These are phyloP conservation scores for Sesamia inferens DNA, from an alignment of 2,888 invertebrate genomes.

Conservation along the genomic window DNA sequence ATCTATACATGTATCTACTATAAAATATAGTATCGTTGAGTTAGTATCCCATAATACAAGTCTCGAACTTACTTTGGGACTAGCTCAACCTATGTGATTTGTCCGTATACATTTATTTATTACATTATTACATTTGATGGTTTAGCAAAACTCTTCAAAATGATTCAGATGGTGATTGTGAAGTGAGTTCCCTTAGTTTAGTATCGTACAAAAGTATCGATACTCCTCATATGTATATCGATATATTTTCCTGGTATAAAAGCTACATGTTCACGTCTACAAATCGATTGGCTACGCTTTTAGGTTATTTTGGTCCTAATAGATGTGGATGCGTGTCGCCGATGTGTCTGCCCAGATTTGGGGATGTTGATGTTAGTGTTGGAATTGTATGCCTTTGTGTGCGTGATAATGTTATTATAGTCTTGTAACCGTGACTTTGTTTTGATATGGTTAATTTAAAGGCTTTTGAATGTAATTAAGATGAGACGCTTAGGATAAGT, in stretches of 20 bases:
- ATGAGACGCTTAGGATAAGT: background rate
- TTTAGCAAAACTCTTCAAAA: no score
- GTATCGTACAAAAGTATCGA: slow-evolving; percentile 6
- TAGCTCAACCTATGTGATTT: no score
- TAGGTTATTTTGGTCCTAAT: slow-evolving; percentile 54
- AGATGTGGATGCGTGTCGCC: slow-evolving; percentile 64
- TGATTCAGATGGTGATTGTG: no score
- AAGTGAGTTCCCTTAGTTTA: background rate
- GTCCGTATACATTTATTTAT: no score
- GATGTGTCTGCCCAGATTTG: slow-evolving; percentile 58
- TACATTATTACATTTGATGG: no score
- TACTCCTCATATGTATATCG: slow-evolving; percentile 3
- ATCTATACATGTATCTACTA: no score
- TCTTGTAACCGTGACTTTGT: slow-evolving; percentile 40
- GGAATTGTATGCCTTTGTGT: slow-evolving; percentile 24
- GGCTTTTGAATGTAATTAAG: slow-evolving; percentile 17
- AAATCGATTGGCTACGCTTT: slow-evolving; percentile 67
- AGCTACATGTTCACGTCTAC: slow-evolving; percentile 43
- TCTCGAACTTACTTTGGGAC: no score
- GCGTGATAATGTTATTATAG: slow-evolving; percentile 20
- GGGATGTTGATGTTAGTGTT: slow-evolving; percentile 40
- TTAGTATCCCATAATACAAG: no score
- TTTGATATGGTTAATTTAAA: slow-evolving; percentile 12
- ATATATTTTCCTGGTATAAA: slow-evolving; percentile 32
- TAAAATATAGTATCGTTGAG: no score